Evolutionary conservation across 2,888 invertebrate genomes (phyloP).

Genomic region (Caenorhabditis sp.): DNA sequence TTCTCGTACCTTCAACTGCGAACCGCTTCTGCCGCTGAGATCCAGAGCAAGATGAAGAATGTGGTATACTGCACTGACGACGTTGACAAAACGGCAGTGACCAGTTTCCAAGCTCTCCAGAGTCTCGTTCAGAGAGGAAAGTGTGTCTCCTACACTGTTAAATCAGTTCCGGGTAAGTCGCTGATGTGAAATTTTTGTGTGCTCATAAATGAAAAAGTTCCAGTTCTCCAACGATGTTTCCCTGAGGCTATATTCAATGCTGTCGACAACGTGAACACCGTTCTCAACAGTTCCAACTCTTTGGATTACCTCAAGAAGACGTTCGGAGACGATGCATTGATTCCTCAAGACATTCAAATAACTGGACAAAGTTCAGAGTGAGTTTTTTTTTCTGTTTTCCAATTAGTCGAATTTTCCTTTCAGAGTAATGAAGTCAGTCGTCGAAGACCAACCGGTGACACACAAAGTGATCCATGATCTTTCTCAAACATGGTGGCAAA

Average conservation of each 20-base stretch:
- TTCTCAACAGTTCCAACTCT: constrained; percentile 62
- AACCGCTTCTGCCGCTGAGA: constrained; percentile 55
- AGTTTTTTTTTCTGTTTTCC: neutral
- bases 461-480: constrained; percentile 74
- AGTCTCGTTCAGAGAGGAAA: constrained; percentile 69
- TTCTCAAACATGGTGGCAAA: constrained; percentile 79
- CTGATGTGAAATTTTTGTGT: neutral
- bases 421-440: constrained; percentile 72
- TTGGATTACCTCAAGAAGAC: constrained; percentile 57
- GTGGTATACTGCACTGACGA: constrained; percentile 74
- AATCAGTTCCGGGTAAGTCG: constrained; percentile 75
- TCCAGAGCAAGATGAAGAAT: constrained; percentile 62
- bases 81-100: constrained; percentile 73
- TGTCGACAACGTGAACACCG: constrained; percentile 68
- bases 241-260: constrained; percentile 78
- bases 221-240: constrained; percentile 80
- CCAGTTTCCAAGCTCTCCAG: constrained; percentile 70
- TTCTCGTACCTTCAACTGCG: constrained; percentile 80
- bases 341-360: constrained; percentile 65
- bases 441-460: constrained; percentile 69
- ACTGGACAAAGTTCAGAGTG: constrained; percentile 61
- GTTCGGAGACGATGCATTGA: constrained; percentile 68
- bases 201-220: constrained; percentile 42
- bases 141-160: constrained; percentile 80
- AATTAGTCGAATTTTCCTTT: neutral